Conservation (phyloP, 2,888 invertebrate genomes). For the Nectonema munidae region DNA sequence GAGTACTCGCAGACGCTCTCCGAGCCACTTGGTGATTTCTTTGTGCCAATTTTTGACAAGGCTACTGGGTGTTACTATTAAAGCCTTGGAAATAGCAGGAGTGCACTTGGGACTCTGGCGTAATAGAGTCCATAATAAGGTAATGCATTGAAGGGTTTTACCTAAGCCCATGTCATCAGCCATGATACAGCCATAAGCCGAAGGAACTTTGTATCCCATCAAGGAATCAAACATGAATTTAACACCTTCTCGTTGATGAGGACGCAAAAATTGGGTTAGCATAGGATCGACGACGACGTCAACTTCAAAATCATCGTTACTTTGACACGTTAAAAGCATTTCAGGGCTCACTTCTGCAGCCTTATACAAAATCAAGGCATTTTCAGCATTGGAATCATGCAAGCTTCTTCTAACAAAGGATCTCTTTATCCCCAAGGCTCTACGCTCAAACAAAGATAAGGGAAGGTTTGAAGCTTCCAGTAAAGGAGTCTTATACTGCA, state of each 20-base stretch:
- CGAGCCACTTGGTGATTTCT: conserved; percentile 83
- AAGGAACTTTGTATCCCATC: conserved; percentile 42
- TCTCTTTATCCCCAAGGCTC: conserved; percentile 42
- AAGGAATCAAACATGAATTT: conserved; percentile 98
- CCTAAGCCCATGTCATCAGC: conserved; percentile 81
- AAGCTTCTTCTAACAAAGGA: conserved; percentile 35
- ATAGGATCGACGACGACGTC: conserved; percentile 90
- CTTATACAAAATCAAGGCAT: conserved; percentile 50
- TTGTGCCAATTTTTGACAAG: conserved; percentile 96
- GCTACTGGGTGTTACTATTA: conserved; percentile 83
- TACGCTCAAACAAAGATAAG: too few species aligned
- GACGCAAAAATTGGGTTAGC: conserved; percentile 52
- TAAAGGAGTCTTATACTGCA: too few species aligned
- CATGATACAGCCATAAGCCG: conserved; percentile 79
- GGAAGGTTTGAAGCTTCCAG: too few species aligned
- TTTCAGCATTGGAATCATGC: conserved; percentile 63
- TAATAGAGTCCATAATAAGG: conserved; percentile 65
- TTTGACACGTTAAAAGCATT: neutral
- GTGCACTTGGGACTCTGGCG: conserved; percentile 64
- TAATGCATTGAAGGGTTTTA: conserved; percentile 85
- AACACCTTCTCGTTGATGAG: conserved; percentile 93
- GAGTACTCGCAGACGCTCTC: conserved; percentile 39
- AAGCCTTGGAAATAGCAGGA: conserved; percentile 55
- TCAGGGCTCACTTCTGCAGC: conserved; percentile 43
- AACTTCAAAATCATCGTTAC: conserved; percentile 28